Conservation (phyloP, 2,113 vertebrate genomes). For the Anthoscopus minutus region DNA sequence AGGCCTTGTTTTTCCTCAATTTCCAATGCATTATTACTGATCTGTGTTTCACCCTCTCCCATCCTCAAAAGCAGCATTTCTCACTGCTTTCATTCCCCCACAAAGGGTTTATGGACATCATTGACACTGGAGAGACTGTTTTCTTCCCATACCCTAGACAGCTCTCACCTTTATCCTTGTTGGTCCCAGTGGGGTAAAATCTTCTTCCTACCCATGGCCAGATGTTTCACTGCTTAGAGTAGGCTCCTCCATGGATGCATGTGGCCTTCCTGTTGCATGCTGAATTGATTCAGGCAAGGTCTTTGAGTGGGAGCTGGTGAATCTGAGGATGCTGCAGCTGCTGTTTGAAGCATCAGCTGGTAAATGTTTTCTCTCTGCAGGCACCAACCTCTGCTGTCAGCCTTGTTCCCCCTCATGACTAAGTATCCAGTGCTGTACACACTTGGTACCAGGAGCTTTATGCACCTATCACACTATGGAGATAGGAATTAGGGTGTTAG, state of each 20-base stretch:
- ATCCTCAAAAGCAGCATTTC: background rate
- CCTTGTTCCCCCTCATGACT: background rate
- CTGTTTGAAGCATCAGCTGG: slow-evolving; percentile 18
- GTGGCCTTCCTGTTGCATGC: background rate
- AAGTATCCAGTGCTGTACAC: background rate
- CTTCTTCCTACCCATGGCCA: background rate
- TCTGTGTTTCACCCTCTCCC: background rate
- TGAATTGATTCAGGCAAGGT: background rate
- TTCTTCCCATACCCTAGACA: background rate
- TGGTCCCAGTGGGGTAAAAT: background rate
- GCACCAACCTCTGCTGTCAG: background rate
- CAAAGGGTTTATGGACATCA: background rate
- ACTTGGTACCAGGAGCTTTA: background rate
- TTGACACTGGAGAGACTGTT: background rate
- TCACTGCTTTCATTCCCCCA: background rate
- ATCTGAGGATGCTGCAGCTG: slow-evolving; percentile 14
- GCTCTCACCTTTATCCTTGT: background rate
- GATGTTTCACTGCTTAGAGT: background rate
- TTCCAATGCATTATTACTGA: background rate
- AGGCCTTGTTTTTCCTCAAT: background rate
- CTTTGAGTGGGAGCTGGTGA: background rate
- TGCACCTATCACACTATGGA: background rate
- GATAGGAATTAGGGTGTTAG: background rate
- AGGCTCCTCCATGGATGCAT: background rate
- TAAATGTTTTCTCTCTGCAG: slow-evolving; percentile 4